These are phyloP conservation scores for Nephrotoma guestfalica DNA, from an alignment of 2,888 invertebrate genomes.

Conservation along the genomic window DNA sequence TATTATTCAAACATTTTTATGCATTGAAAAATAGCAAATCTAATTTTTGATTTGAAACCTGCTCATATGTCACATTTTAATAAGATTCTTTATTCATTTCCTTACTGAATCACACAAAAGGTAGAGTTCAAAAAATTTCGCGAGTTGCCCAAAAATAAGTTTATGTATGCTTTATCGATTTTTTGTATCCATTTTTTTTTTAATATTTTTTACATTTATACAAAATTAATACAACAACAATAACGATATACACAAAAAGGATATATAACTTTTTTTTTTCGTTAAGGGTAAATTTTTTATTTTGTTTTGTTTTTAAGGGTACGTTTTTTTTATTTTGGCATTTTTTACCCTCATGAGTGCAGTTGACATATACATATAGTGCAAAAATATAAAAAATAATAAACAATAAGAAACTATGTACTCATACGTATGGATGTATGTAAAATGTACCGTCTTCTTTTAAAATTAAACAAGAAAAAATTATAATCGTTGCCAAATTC, in stretches of 20 bases:
- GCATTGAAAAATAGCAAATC: too few species aligned
- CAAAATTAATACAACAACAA: not conserved
- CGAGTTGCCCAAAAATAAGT: not conserved
- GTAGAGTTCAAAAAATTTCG: not conserved
- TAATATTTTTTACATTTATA: not conserved
- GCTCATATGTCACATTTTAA: too few species aligned
- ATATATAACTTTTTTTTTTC: not conserved
- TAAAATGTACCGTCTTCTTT: not conserved
- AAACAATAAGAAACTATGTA: not conserved
- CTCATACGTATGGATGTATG: too few species aligned
- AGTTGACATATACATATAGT: not conserved
- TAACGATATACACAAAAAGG: not conserved
- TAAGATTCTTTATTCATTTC: too few species aligned
- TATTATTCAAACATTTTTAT: too few species aligned
- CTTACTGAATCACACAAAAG: not conserved
- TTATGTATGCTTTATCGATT: not conserved
- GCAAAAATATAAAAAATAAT: not conserved
- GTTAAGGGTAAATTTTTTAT: not conserved
- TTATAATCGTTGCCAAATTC: not conserved
- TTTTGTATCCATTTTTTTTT: not conserved
- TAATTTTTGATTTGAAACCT: too few species aligned
- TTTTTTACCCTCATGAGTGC: not conserved
- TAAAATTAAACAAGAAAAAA: not conserved
- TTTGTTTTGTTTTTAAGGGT: not conserved
- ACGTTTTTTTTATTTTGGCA: not conserved